Conservation (phyloP, 2,888 invertebrate species). For the Andricus quercusramuli region DNA sequence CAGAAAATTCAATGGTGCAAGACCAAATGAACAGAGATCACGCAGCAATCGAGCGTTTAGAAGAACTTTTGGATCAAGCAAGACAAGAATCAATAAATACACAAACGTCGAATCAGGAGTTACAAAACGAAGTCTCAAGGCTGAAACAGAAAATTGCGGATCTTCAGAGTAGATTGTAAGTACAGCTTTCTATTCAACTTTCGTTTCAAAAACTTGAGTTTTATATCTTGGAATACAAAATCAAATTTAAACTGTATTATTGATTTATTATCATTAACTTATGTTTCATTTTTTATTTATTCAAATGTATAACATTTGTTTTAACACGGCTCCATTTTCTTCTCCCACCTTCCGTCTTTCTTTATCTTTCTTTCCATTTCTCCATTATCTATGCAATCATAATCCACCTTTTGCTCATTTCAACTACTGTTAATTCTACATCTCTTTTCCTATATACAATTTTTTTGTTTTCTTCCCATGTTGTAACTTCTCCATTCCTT, state of each 20-base stretch:
- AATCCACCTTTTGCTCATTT: too few relatives aligned
- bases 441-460: too few relatives aligned
- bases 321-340: too few relatives aligned
- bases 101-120: conserved; percentile 83
- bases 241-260: not conserved
- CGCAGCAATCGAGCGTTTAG: conserved; percentile 80
- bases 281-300: too few relatives aligned
- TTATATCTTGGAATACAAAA: not conserved
- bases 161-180: conserved; percentile 81
- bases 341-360: too few relatives aligned
- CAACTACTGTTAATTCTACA: too few relatives aligned
- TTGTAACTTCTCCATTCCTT: too few relatives aligned
- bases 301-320: too few relatives aligned
- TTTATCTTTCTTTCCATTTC: too few relatives aligned
- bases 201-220: conserved; percentile 16
- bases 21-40: conserved; percentile 78
- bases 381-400: too few relatives aligned
- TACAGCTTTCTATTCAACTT: conserved; percentile 45
- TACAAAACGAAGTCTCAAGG: conserved; percentile 82
- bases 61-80: conserved; percentile 81
- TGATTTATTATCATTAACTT: too few relatives aligned
- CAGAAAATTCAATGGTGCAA: conserved; percentile 78
- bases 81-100: conserved; percentile 83
- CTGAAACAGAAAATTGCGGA: conserved; percentile 81
- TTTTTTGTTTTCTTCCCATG: too few relatives aligned